Percentiles rank a stretch among this genome's conserved stretches.
Evolutionary conservation across 2,113 vertebrate species (phyloP).

Genomic region (Oryzias woworae): DNA sequence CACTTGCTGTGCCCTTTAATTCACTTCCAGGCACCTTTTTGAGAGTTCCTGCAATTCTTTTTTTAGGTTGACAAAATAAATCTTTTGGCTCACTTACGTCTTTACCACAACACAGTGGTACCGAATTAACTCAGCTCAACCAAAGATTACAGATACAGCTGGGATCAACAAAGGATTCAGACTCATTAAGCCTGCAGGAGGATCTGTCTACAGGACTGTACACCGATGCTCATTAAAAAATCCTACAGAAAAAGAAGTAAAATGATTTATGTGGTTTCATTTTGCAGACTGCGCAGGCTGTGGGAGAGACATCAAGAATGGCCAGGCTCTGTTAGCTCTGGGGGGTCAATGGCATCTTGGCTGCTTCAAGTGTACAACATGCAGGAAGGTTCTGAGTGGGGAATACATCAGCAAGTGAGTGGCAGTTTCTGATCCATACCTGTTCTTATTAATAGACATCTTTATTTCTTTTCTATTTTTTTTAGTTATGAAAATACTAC

Average conservation of each 20-base stretch:
- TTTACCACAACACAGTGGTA: not conserved
- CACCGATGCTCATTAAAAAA: not conserved
- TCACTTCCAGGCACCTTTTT: no score
- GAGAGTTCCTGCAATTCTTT: no score
- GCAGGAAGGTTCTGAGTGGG: slow-evolving; percentile 88
- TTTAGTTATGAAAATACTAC: no score
- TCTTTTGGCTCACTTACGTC: not conserved
- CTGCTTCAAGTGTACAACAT: slow-evolving; percentile 95
- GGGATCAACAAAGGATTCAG: slow-evolving; percentile 30
- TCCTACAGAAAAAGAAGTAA: not conserved
- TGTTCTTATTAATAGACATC: not conserved
- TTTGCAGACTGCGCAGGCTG: slow-evolving; percentile 90
- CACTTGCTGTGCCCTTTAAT: no score
- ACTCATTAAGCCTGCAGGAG: slow-evolving; percentile 29
- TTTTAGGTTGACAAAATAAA: slow-evolving; percentile 1
- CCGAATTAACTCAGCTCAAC: slow-evolving; percentile 1
- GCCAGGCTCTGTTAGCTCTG: slow-evolving; percentile 91
- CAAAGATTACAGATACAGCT: slow-evolving; percentile 8
- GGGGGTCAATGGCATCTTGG: slow-evolving; percentile 95
- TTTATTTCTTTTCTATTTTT: not conserved
- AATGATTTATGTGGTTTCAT: not conserved
- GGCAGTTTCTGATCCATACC: not conserved
- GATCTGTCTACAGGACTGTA: slow-evolving; percentile 5
- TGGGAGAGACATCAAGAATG: slow-evolving; percentile 94
- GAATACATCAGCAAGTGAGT: slow-evolving; percentile 99